phyloP scores from a whole-genome alignment of 1,140 invertebrate species.

The Bombus consobrinus region DNA sequence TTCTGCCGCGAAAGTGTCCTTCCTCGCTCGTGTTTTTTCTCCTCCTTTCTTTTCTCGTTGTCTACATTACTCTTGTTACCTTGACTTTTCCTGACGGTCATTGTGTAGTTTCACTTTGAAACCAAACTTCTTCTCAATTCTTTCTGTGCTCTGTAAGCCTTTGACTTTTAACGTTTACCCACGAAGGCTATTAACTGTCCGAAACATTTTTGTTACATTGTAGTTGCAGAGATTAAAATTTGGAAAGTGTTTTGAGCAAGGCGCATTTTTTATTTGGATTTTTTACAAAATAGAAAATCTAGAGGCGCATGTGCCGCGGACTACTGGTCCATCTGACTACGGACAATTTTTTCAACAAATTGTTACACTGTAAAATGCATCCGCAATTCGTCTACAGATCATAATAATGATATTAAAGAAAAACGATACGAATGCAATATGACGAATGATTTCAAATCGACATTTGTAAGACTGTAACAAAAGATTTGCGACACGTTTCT shows the following conservation, averaged over 20 bases:
- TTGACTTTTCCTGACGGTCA: not conserved
- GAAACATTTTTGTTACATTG: not conserved
- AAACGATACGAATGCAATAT: no score
- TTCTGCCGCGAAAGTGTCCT: slow-evolving; percentile 25
- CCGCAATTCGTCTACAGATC: no score
- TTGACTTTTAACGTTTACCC: slow-evolving; percentile 19
- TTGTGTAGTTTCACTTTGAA: not conserved
- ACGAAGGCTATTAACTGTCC: not conserved
- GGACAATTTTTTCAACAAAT: no score
- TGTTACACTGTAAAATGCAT: no score
- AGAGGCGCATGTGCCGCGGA: no score
- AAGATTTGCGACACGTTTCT: not conserved
- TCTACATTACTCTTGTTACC: no score
- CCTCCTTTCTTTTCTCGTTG: not conserved
- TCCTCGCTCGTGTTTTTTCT: not conserved
- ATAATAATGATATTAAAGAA: no score
- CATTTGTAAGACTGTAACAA: no score
- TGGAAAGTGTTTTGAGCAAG: not conserved
- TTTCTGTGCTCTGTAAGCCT: not conserved
- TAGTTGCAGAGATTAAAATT: not conserved
- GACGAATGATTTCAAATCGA: no score
- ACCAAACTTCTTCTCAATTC: not conserved
- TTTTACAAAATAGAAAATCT: not conserved
- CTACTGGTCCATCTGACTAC: no score
- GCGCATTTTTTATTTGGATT: not conserved